A percentile compares a stretch with the other conserved stretches of the same genome.
Evolutionary conservation across 1,140 invertebrate species (phyloP).

Genomic region (Coenobita brevimanus): DNA sequence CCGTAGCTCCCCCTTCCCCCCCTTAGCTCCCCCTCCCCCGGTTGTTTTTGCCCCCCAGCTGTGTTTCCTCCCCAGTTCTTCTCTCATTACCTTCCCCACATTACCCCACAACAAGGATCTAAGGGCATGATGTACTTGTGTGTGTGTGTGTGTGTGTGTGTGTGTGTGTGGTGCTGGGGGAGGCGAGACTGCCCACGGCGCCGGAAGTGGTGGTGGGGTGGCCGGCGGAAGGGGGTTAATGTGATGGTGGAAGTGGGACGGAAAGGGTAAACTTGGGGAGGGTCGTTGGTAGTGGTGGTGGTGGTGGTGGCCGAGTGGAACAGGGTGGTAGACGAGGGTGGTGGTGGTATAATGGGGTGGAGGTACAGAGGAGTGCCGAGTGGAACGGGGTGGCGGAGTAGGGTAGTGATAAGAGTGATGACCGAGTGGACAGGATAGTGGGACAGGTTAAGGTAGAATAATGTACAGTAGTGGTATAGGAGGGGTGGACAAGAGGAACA

Average conservation of each 20-base stretch:
- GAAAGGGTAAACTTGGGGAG: conserved; percentile 49
- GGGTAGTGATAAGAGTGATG: not conserved
- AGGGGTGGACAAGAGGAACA: no score
- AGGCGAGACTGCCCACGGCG: conserved; percentile 15
- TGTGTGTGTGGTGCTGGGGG: not conserved
- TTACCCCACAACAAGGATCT: no score
- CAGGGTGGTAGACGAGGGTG: not conserved
- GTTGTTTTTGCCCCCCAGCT: no score
- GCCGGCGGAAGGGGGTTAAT: conserved; percentile 59
- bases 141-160: no score
- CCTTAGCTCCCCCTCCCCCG: no score
- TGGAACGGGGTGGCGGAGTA: not conserved
- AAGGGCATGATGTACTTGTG: no score
- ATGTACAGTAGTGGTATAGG: no score
- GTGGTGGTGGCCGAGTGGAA: not conserved
- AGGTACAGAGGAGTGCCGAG: not conserved
- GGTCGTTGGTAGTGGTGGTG: not conserved
- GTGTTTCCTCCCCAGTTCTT: not conserved
- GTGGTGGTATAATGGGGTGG: not conserved
- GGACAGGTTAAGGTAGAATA: no score
- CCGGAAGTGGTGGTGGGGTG: conserved; percentile 51
- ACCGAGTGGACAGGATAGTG: no score
- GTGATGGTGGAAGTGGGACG: conserved; percentile 55
- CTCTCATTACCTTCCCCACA: not conserved
- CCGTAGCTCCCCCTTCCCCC: no score